A percentile compares a stretch with the other conserved stretches of the same genome.
phyloP scores from a whole-genome alignment of 2,888 invertebrate genomes.

The Drepanosiphum platanoidis region DNA sequence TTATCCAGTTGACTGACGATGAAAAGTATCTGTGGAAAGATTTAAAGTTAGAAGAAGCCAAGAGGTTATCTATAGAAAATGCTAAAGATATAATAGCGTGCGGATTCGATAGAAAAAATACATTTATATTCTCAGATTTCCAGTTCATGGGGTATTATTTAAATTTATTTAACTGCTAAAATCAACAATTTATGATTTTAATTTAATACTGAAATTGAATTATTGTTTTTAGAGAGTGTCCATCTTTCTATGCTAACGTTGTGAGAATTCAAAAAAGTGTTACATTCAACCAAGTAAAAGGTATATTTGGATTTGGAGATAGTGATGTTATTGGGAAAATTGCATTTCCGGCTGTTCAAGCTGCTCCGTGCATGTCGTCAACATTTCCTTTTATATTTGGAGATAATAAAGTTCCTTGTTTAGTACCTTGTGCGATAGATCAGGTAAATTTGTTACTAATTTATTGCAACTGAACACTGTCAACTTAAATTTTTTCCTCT shows the following conservation, averaged over 20 bases:
- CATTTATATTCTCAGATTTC: conserved; percentile 96
- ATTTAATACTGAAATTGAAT: background rate
- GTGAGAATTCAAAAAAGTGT: conserved; percentile 91
- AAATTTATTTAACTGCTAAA: conserved; percentile 3
- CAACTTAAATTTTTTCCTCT: background rate
- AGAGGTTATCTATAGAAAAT: conserved; percentile 87
- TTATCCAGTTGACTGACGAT: conserved; percentile 98
- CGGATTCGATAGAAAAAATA: conserved; percentile 92
- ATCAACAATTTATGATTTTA: background rate
- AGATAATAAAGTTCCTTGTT: conserved; percentile 78
- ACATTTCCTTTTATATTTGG: conserved; percentile 93
- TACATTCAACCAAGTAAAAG: conserved; percentile 97
- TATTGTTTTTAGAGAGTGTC: conserved; percentile 70
- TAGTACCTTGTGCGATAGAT: conserved; percentile 98
- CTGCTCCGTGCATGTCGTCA: conserved; percentile 90
- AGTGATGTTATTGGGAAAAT: conserved; percentile 97
- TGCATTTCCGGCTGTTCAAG: conserved; percentile 94
- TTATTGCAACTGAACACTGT: background rate
- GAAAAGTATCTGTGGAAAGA: conserved; percentile 98
- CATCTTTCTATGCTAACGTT: conserved; percentile 93
- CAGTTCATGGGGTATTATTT: conserved; percentile 88
- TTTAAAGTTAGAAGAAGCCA: conserved; percentile 86
- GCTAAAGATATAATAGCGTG: conserved; percentile 98
- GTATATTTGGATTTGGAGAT: conserved; percentile 97
- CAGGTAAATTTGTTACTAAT: conserved; percentile 71